These are phyloP conservation scores for Peromyscus melanophrys DNA, from an alignment of 2,797 vertebrate species.

Conservation along the genomic window DNA sequence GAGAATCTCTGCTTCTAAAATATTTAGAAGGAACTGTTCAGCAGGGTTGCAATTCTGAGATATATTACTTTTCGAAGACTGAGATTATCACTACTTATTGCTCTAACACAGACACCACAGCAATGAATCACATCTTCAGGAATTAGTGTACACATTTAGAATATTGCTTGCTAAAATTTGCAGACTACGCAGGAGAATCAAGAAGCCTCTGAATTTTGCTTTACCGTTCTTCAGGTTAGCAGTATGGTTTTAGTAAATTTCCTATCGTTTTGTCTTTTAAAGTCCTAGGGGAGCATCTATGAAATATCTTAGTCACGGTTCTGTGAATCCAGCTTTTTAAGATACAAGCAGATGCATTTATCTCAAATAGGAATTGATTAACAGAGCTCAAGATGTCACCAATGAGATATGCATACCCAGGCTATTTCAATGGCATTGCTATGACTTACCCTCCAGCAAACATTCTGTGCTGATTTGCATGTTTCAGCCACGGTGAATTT, in stretches of 20 bases:
- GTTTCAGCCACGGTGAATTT: slow-evolving; percentile 63
- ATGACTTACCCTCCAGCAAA: slow-evolving; percentile 77
- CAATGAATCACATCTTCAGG: slow-evolving; percentile 32
- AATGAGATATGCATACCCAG: slow-evolving; percentile 67
- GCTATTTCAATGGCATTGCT: slow-evolving; percentile 71
- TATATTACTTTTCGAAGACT: slow-evolving; percentile 62
- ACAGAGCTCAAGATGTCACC: slow-evolving; percentile 80
- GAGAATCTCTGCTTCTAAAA: slow-evolving; percentile 58
- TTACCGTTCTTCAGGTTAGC: slow-evolving; percentile 77
- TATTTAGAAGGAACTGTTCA: slow-evolving; percentile 49
- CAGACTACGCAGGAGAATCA: slow-evolving; percentile 9
- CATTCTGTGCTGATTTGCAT: slow-evolving; percentile 70
- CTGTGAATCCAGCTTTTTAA: slow-evolving; percentile 74
- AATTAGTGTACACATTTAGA: slow-evolving; percentile 53
- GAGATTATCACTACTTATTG: slow-evolving; percentile 55
- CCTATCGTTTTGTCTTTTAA: slow-evolving; percentile 76
- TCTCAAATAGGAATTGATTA: slow-evolving; percentile 83
- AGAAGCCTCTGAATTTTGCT: slow-evolving; percentile 61
- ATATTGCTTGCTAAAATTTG: slow-evolving; percentile 62
- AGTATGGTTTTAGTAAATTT: slow-evolving; percentile 73
- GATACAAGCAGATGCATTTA: slow-evolving; percentile 78
- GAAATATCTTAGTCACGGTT: slow-evolving; percentile 79
- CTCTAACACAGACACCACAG: slow-evolving; percentile 22
- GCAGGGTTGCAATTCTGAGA: slow-evolving; percentile 13
- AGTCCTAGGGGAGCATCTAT: slow-evolving; percentile 76